phyloP scores from a whole-genome alignment of 2,888 invertebrate genomes.

The Stomorhina lunata region DNA sequence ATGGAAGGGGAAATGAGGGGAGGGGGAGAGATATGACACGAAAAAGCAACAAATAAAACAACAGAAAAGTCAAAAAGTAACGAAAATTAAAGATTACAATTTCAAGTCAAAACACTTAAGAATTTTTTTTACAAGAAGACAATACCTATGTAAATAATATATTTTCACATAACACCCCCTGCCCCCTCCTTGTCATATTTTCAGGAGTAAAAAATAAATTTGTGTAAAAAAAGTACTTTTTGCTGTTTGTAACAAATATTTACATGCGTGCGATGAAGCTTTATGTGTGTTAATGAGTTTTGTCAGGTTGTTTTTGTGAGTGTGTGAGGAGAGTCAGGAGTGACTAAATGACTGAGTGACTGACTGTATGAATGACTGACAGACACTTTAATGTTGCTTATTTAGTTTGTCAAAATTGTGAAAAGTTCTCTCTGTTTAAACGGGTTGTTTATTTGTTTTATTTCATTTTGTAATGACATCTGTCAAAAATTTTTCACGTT shows the following conservation, averaged over 20 bases:
- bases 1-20: neutral
- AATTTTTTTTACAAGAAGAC: too few species aligned
- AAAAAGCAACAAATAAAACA: neutral
- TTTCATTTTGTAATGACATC: slow-evolving; percentile 9
- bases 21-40: neutral
- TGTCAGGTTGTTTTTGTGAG: slow-evolving; percentile 22
- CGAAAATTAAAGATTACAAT: slow-evolving; percentile 3
- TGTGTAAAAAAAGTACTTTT: neutral
- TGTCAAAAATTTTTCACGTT: slow-evolving; percentile 21
- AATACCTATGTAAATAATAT: slow-evolving; percentile 39
- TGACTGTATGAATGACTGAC: neutral
- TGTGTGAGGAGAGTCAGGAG: too few species aligned
- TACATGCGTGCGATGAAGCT: neutral
- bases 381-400: neutral
- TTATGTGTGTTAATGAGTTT: slow-evolving; percentile 30
- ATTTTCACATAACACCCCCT: too few species aligned
- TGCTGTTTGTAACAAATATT: neutral
- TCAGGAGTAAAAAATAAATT: neutral
- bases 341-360: too few species aligned
- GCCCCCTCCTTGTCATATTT: neutral
- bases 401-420: neutral
- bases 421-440: neutral
- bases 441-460: neutral
- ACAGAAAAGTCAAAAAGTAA: too few species aligned
- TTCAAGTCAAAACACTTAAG: slow-evolving; percentile 39